Evolutionary conservation across 2,888 invertebrate genomes (phyloP).

Genomic region (Nomada lathburiana): DNA sequence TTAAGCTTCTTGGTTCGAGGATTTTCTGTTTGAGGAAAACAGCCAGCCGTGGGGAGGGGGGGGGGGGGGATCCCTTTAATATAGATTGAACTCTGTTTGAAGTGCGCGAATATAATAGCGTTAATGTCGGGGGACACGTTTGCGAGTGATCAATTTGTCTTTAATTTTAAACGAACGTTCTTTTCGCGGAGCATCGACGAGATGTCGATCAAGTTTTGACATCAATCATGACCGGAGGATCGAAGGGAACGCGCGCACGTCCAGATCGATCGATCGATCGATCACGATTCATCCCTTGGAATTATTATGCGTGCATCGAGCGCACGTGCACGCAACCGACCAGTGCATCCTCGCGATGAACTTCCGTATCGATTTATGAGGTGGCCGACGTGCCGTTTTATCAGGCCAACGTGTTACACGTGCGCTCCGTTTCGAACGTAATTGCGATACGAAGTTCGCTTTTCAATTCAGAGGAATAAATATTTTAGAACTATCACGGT

Average conservation of each 20-base stretch:
- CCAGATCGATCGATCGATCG: constrained; percentile 59
- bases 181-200: neutral
- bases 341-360: constrained; percentile 6
- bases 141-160: no score
- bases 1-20: no score
- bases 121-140: no score
- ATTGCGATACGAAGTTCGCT: neutral
- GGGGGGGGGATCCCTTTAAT: no score
- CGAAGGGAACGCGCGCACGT: constrained; percentile 25
- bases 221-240: constrained; percentile 42
- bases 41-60: no score
- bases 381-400: constrained; percentile 11
- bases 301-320: constrained; percentile 40
- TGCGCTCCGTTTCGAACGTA: neutral
- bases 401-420: neutral
- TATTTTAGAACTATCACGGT: no score
- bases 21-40: neutral
- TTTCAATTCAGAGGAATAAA: neutral
- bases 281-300: constrained; percentile 51
- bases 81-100: no score
- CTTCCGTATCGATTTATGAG: constrained; percentile 45
- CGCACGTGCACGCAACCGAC: constrained; percentile 19
- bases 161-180: no score
- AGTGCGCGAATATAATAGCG: no score
- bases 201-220: constrained; percentile 45